A percentile compares a stretch with the other conserved stretches of the same genome.
phyloP scores from a whole-genome alignment of 2,113 vertebrate species.

The Scomber scombrus region DNA sequence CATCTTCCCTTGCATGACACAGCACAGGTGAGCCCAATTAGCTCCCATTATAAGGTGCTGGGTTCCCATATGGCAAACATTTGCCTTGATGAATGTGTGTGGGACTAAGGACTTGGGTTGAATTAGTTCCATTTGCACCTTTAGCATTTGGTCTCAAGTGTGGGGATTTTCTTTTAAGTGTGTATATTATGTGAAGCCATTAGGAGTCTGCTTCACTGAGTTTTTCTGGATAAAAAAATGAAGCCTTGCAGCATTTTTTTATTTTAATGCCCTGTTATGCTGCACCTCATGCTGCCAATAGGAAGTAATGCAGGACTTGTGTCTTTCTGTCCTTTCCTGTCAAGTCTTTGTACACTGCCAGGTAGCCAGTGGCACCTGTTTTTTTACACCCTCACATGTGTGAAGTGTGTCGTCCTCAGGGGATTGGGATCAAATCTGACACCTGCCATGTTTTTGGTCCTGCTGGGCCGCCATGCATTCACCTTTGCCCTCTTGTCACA shows the following conservation, averaged over 20 bases:
- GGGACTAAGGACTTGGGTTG: neutral
- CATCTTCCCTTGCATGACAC: neutral
- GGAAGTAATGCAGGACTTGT: neutral
- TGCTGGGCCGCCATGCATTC: conserved; percentile 18
- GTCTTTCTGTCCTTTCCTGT: conserved; percentile 50
- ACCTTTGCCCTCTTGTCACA: conserved; percentile 53
- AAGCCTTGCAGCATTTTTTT: neutral
- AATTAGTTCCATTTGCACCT: no score
- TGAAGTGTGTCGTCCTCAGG: conserved; percentile 56
- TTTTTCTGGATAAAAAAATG: neutral
- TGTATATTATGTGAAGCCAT: neutral
- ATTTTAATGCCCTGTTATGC: neutral
- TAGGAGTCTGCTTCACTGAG: neutral
- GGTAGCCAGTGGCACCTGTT: conserved; percentile 50
- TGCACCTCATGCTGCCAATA: neutral
- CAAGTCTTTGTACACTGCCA: conserved; percentile 39
- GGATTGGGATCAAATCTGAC: conserved; percentile 60
- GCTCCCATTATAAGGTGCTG: neutral
- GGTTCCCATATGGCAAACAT: neutral
- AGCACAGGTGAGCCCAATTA: conserved; percentile 9
- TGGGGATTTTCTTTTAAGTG: neutral
- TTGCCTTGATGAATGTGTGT: neutral
- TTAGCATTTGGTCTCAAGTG: no score
- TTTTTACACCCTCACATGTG: conserved; percentile 49
- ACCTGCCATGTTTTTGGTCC: conserved; percentile 59